Conservation (phyloP, 92 coral and sea anemone species). For the Parazoanthus atlanticus region DNA sequence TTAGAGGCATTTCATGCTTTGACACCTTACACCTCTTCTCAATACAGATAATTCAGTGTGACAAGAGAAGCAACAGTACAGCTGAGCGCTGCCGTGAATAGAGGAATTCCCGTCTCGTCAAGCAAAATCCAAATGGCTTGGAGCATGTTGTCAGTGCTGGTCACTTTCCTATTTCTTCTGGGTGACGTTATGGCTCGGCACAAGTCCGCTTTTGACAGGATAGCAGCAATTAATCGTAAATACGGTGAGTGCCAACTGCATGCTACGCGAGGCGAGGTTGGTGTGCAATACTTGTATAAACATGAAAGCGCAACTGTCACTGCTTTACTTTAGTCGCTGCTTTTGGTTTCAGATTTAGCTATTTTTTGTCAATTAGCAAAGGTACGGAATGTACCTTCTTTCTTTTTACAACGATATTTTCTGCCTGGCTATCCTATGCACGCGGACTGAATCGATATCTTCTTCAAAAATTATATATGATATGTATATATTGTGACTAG, state of each 20-base stretch:
- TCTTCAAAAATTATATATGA: not conserved
- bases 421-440: not conserved
- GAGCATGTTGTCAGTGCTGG: slow-evolving; percentile 2
- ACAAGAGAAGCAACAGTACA: slow-evolving; percentile 8
- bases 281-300: slow-evolving; percentile 5
- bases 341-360: not conserved
- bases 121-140: slow-evolving; percentile 25
- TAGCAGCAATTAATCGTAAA: slow-evolving; percentile 56
- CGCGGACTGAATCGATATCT: not conserved
- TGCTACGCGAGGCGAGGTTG: not conserved
- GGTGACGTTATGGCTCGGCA: slow-evolving; percentile 34
- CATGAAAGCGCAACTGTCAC: not conserved
- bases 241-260: slow-evolving; percentile 60
- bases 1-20: slow-evolving; percentile 20
- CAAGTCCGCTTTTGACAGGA: slow-evolving; percentile 68
- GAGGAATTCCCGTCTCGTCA: not conserved
- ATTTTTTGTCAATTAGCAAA: not conserved
- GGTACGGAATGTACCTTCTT: not conserved
- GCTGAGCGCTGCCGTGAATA: slow-evolving; percentile 1
- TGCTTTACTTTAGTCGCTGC: not conserved
- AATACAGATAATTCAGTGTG: slow-evolving; percentile 45
- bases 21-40: slow-evolving; percentile 38
- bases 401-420: not conserved
- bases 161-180: not conserved
- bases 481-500: not conserved